Evolutionary conservation across 2,797 vertebrate genomes (phyloP).

Genomic region (Taenioides sp.): DNA sequence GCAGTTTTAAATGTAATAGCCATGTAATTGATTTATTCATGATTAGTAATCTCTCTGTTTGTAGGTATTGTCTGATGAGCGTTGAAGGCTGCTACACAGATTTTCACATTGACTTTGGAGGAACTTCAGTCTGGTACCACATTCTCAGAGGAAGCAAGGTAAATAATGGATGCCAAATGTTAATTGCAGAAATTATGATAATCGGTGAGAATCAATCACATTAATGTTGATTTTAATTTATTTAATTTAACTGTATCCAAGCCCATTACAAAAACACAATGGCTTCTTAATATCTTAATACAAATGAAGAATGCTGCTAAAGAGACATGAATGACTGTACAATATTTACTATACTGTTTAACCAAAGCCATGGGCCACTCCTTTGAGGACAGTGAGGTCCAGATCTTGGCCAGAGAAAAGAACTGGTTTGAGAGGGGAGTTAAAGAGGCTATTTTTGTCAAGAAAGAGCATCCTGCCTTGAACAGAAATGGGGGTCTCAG

Average conservation of each 20-base stretch:
- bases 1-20: neutral
- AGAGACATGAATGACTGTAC: no score
- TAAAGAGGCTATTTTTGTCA: no score
- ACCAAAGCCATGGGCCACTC: no score
- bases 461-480: no score
- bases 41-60: slow-evolving; percentile 1
- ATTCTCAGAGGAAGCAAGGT: slow-evolving; percentile 96
- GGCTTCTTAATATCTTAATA: neutral
- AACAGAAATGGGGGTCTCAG: no score
- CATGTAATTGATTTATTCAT: neutral
- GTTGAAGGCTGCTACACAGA: slow-evolving; percentile 98
- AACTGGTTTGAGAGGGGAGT: no score
- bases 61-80: slow-evolving; percentile 97
- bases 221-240: neutral
- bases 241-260: neutral
- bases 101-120: slow-evolving; percentile 97
- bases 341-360: no score
- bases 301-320: no score
- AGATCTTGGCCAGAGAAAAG: no score
- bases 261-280: neutral
- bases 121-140: slow-evolving; percentile 98
- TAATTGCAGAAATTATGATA: neutral
- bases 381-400: no score
- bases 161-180: neutral
- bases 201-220: neutral